Percentiles rank a stretch among this genome's conserved stretches.
These are phyloP conservation scores for Andrena camellia DNA, from an alignment of 2,888 invertebrate genomes.

Conservation along the genomic window DNA sequence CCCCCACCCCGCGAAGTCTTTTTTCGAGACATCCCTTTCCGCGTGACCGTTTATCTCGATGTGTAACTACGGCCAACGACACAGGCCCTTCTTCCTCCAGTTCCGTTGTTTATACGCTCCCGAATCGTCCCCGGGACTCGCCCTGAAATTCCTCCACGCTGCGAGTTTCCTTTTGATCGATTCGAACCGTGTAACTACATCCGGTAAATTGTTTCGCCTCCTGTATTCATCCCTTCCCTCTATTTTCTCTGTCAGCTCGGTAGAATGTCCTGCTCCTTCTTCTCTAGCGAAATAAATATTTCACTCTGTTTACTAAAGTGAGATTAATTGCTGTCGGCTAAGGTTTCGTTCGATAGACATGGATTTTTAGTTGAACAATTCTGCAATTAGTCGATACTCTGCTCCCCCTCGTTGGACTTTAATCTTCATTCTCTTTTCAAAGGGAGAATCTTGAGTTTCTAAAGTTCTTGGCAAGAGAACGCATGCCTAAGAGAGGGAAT, in stretches of 20 bases:
- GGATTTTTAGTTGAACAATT: too few relatives aligned
- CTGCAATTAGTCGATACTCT: neutral
- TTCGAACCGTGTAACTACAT: conserved; percentile 23
- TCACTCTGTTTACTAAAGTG: neutral
- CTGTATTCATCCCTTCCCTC: neutral
- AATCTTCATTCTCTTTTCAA: too few relatives aligned
- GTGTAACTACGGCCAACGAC: conserved; percentile 8
- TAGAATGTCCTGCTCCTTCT: neutral
- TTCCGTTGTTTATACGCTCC: conserved; percentile 35
- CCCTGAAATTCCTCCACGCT: conserved; percentile 32
- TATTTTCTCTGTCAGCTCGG: neutral
- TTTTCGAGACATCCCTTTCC: conserved; percentile 26
- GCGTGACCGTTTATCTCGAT: conserved; percentile 29
- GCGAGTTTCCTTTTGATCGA: conserved; percentile 24
- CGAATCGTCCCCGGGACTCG: conserved; percentile 22
- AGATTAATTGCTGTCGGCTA: neutral
- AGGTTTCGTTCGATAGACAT: too few relatives aligned
- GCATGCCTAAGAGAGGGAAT: too few relatives aligned
- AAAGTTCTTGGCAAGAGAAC: too few relatives aligned
- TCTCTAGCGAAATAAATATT: neutral
- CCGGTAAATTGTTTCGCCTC: neutral
- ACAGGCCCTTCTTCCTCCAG: conserved; percentile 1
- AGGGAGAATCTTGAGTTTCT: too few relatives aligned
- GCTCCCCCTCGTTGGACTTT: neutral
- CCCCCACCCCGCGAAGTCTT: neutral